Percentiles rank a stretch among this genome's conserved stretches.
phyloP scores from a whole-genome alignment of 2,888 invertebrate genomes.

The Biston stratarius region DNA sequence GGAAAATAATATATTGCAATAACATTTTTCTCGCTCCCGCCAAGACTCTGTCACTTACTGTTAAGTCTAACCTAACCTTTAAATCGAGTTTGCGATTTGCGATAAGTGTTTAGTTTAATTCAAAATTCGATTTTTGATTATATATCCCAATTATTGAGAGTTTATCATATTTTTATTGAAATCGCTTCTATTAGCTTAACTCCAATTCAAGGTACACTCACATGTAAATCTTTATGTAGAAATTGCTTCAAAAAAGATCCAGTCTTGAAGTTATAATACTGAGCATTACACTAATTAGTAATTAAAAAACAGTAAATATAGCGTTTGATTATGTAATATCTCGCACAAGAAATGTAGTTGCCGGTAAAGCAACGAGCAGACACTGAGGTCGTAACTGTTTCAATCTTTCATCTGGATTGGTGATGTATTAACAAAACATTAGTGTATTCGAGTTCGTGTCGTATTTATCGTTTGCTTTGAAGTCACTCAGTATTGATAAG shows the following conservation, averaged over 20 bases:
- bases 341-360: conserved; percentile 44
- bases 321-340: conserved; percentile 39
- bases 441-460: conserved; percentile 46
- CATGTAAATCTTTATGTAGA: not conserved
- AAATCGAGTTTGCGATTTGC: not conserved
- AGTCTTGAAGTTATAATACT: conserved; percentile 2
- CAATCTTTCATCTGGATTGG: conserved; percentile 40
- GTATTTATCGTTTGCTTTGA: conserved; percentile 47
- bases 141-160: not conserved
- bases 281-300: conserved; percentile 1
- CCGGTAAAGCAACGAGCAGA: conserved; percentile 48
- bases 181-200: not conserved
- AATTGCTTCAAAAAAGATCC: not conserved
- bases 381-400: conserved; percentile 48
- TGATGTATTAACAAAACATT: conserved; percentile 45
- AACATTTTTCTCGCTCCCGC: no score
- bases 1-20: no score
- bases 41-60: no score
- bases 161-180: not conserved
- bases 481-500: conserved; percentile 17
- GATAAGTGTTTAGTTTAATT: not conserved
- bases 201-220: conserved; percentile 2
- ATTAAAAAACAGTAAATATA: conserved; percentile 9
- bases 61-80: not conserved
- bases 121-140: not conserved